A percentile compares a stretch with the other conserved stretches of the same genome.
These are phyloP conservation scores for Tenthredo amoena DNA, from an alignment of 2,888 invertebrate species.

Conservation along the genomic window DNA sequence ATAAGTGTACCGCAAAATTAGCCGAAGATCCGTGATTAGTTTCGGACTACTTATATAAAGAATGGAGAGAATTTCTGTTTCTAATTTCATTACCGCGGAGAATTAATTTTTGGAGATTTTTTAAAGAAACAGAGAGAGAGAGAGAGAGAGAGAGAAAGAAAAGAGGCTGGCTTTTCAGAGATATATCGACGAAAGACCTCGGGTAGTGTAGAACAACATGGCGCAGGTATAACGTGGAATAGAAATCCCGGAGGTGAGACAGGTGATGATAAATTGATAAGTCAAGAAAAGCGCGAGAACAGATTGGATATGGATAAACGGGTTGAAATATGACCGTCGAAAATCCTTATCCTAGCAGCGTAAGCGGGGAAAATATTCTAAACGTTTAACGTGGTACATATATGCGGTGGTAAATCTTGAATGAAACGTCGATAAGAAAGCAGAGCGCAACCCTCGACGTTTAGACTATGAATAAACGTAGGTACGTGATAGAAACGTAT, in stretches of 20 bases:
- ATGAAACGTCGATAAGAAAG: constrained; percentile 15
- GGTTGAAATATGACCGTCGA: constrained; percentile 38
- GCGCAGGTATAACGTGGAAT: neutral
- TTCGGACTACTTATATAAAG: neutral
- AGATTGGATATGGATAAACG: constrained; percentile 48
- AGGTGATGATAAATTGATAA: constrained; percentile 47
- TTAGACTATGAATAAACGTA: neutral
- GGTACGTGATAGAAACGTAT: neutral
- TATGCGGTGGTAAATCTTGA: neutral
- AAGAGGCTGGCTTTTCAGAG: neutral
- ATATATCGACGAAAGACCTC: neutral
- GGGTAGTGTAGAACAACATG: neutral
- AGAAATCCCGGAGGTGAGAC: neutral
- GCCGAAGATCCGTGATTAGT: neutral
- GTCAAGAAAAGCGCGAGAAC: constrained; percentile 43
- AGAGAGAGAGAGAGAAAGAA: neutral
- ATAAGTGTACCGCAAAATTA: neutral
- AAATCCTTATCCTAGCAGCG: neutral
- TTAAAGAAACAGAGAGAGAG: neutral
- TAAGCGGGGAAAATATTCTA: constrained; percentile 6
- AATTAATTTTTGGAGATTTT: neutral
- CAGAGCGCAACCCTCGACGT: neutral
- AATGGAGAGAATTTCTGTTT: no score
- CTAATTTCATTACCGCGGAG: no score
- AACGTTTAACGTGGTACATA: neutral